Conservation (phyloP, 2,797 vertebrate genomes). For the Sebastes iracundus region DNA sequence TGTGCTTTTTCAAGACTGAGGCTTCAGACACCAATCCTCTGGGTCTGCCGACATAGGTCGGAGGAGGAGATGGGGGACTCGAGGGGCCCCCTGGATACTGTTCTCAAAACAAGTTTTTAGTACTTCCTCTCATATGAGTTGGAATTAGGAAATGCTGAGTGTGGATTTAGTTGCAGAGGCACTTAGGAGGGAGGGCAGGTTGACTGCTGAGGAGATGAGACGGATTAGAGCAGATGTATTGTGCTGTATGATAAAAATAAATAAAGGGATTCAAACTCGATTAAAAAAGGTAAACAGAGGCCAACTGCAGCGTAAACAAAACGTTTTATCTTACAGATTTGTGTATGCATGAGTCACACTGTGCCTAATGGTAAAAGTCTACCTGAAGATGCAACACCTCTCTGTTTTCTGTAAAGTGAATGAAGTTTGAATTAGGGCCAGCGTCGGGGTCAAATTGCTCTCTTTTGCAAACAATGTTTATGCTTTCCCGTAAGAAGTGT, state of each 20-base stretch:
- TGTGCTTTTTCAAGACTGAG: slow-evolving; percentile 16
- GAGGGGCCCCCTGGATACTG: background rate
- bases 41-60: slow-evolving; percentile 18
- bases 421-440: slow-evolving; percentile 5
- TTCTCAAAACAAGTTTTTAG: background rate
- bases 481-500: slow-evolving; percentile 16
- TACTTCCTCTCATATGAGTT: slow-evolving; percentile 9
- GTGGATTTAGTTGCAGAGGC: background rate
- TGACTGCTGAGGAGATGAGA: slow-evolving; percentile 3
- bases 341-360: background rate
- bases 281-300: background rate
- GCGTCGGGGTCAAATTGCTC: background rate
- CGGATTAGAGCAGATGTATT: background rate
- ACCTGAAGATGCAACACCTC: background rate
- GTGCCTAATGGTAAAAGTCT: background rate
- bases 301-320: background rate
- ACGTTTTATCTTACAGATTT: background rate
- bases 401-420: slow-evolving; percentile 8
- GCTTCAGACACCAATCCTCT: slow-evolving; percentile 26
- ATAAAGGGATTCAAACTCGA: background rate
- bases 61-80: slow-evolving; percentile 15
- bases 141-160: slow-evolving; percentile 16
- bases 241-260: background rate
- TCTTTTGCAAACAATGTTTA: background rate
- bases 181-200: background rate